A percentile compares a stretch with the other conserved stretches of the same genome.
These are phyloP conservation scores for Pseudorhiza aurosa DNA, from an alignment of 30 jellyfish, hydroid and myxozoan genomes.

Conservation along the genomic window DNA sequence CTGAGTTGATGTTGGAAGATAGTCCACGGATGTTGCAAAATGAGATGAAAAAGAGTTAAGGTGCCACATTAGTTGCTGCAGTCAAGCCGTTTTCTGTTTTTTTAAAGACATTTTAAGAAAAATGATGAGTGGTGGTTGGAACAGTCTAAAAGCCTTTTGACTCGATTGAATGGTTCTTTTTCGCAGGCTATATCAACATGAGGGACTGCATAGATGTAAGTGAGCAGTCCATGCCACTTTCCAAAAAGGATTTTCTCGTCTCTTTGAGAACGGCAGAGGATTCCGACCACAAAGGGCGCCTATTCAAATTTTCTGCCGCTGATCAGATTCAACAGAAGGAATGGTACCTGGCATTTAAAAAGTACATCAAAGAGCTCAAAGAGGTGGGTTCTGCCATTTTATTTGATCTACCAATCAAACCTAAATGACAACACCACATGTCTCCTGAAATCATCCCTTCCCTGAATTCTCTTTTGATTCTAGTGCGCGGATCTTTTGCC, in stretches of 20 bases:
- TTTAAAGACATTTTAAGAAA: too few relatives aligned
- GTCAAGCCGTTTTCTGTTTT: too few relatives aligned
- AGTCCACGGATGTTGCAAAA: too few relatives aligned
- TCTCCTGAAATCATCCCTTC: not conserved
- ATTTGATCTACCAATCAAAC: not conserved
- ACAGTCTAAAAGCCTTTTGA: too few relatives aligned
- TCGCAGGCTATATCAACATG: conserved; percentile 17
- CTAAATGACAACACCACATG: not conserved
- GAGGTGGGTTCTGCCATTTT: not conserved
- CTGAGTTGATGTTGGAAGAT: too few relatives aligned
- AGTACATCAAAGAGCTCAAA: conserved; percentile 1
- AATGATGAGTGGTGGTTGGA: too few relatives aligned
- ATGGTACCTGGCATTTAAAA: conserved; percentile 20
- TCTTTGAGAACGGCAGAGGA: conserved; percentile 24
- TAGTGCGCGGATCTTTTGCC: not conserved
- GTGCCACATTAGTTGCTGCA: too few relatives aligned
- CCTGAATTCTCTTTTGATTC: not conserved
- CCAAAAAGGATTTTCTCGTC: conserved; percentile 16
- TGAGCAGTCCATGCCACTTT: not conserved
- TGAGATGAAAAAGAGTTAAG: too few relatives aligned
- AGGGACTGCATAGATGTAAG: conserved; percentile 39
- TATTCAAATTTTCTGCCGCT: conserved; percentile 40
- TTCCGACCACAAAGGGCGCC: conserved; percentile 48
- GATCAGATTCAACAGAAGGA: conserved; percentile 13
- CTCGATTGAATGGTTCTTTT: too few relatives aligned